These are phyloP conservation scores for Temnothorax rugatulus DNA, from an alignment of 2,888 invertebrate species.

Conservation along the genomic window DNA sequence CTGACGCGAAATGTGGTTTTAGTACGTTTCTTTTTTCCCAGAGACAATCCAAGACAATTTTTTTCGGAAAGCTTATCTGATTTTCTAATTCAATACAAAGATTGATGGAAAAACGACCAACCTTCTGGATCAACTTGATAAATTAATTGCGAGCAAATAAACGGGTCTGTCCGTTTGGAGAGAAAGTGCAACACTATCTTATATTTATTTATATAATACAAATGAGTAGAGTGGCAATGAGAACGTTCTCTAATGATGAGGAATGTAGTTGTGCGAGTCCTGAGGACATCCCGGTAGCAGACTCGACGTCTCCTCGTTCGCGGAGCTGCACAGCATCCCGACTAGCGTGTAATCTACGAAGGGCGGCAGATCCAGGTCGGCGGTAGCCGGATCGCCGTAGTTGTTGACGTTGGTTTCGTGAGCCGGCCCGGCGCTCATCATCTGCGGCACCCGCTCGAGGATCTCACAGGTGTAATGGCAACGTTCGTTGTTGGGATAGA, in stretches of 20 bases:
- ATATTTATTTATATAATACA: slow-evolving; percentile 81
- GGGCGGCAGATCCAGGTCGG: slow-evolving; percentile 81
- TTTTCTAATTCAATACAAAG: neutral
- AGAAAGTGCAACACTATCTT: slow-evolving; percentile 60
- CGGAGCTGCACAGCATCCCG: slow-evolving; percentile 84
- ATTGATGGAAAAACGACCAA: neutral
- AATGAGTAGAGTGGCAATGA: slow-evolving; percentile 70
- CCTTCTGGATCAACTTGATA: neutral
- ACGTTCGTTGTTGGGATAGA: slow-evolving; percentile 80
- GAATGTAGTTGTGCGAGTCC: slow-evolving; percentile 81
- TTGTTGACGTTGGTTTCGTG: slow-evolving; percentile 58
- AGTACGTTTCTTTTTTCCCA: neutral
- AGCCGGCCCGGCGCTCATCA: slow-evolving; percentile 41
- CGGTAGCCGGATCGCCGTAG: slow-evolving; percentile 73
- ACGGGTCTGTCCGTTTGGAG: neutral
- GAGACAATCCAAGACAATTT: neutral
- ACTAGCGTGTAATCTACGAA: slow-evolving; percentile 85
- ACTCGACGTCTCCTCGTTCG: slow-evolving; percentile 76
- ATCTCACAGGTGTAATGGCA: slow-evolving; percentile 84
- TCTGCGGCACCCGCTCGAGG: slow-evolving; percentile 80
- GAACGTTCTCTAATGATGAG: slow-evolving; percentile 80
- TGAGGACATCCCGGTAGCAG: slow-evolving; percentile 76
- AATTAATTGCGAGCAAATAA: slow-evolving; percentile 10
- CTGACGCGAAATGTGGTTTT: neutral
- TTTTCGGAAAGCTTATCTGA: neutral